Percentiles rank a stretch among this genome's conserved stretches.
phyloP scores from a whole-genome alignment of 2,113 vertebrate species.

The Murina feae region DNA sequence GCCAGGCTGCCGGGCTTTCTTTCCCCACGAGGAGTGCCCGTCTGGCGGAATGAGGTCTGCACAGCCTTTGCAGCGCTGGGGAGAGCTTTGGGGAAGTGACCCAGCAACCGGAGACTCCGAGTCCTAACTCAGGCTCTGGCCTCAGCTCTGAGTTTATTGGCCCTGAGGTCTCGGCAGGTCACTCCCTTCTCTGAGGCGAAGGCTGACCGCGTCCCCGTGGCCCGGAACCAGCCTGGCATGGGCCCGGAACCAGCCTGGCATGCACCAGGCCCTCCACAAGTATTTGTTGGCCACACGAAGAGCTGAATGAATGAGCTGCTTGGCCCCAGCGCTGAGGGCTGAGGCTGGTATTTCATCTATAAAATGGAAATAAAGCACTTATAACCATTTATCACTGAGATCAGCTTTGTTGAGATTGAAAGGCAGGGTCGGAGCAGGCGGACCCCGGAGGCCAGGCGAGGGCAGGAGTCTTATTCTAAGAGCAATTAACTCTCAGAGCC shows the following conservation, averaged over 20 bases:
- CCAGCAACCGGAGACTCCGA: not conserved
- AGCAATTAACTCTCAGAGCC: not conserved
- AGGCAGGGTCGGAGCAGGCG: not conserved
- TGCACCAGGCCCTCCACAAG: accelerated
- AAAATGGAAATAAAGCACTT: not conserved
- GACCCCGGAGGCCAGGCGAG: not conserved
- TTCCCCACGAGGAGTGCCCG: not conserved
- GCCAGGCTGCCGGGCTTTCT: not conserved
- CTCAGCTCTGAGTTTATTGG: not conserved
- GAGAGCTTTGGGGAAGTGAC: not conserved
- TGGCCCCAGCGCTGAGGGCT: not conserved
- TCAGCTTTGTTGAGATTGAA: not conserved
- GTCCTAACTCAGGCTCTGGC: not conserved
- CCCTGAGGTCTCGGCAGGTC: not conserved
- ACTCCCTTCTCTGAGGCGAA: not conserved
- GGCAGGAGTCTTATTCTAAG: not conserved
- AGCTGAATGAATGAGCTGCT: not conserved
- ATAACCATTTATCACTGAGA: not conserved
- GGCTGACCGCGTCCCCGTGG: too few relatives aligned
- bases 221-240: not conserved
- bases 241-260: not conserved
- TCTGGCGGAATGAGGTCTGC: not conserved
- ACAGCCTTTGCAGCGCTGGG: not conserved
- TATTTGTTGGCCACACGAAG: not conserved
- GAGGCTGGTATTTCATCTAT: not conserved